phyloP scores from a whole-genome alignment of 2,797 vertebrate genomes.

The Smutsia temminckii region DNA sequence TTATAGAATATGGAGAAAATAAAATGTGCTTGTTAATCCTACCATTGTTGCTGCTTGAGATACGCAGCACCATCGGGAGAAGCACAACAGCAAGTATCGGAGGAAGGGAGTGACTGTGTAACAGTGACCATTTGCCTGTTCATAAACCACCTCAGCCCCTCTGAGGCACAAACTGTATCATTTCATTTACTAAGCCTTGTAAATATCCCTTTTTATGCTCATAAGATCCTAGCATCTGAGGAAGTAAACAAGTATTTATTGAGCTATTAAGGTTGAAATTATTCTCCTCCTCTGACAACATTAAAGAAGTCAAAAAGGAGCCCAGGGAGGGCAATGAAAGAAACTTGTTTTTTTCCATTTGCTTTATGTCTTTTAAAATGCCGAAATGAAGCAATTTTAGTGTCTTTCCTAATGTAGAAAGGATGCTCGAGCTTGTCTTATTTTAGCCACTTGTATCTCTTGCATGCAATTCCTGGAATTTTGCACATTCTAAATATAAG shows the following conservation, averaged over 20 bases:
- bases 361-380: background rate
- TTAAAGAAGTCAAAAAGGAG: background rate
- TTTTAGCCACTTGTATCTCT: background rate
- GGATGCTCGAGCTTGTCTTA: background rate
- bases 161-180: background rate
- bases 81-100: background rate
- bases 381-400: background rate
- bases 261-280: background rate
- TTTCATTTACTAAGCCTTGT: background rate
- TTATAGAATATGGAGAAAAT: background rate
- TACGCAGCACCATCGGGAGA: background rate
- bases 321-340: background rate
- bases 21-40: background rate
- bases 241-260: conserved; percentile 26
- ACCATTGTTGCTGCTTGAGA: background rate
- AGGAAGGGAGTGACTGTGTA: background rate
- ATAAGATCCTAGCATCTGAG: background rate
- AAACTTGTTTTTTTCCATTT: background rate
- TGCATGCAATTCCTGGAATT: background rate
- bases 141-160: background rate
- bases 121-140: background rate
- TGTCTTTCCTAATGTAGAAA: background rate
- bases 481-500: background rate
- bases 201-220: background rate
- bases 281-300: background rate